Base-by-base conservation (phyloP, 2,113 vertebrate genomes). In the Vombatus ursinus region DNA sequence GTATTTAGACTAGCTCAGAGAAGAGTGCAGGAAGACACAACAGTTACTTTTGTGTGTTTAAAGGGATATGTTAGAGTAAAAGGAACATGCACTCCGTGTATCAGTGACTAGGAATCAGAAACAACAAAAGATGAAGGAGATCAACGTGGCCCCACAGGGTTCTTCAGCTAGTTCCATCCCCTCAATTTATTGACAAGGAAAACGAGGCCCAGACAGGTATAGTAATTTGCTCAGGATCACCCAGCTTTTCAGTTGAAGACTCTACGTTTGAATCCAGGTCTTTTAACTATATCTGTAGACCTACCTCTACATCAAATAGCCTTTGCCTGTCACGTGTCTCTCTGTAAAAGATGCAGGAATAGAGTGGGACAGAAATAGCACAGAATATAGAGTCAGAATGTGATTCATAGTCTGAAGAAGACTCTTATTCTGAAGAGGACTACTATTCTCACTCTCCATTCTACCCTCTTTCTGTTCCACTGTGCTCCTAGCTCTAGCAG, bases 71-170 rank as follows among this genome's bases (percentile, higher is more conserved):
- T 89, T 57, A 50, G 0, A 57, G 14, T 25, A 92, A 61, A 94
- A 91, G 52, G 90, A 94, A 94, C 77, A 90, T 49, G 48, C 93
- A 12, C 31, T 90, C 50, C 52, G 5, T 84, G 48, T 16, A 48
- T 24, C 31, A 90, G 50, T 9, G 91, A 93, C 8, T 2, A 28
- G 54, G 28, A 61, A 50, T 53, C 22, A 94, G 48, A 57, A 77
- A n/a, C 89, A 9, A 90, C 49, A 53, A 93, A 16, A 3, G 12
- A 94, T 19, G 57, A 90, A 96, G 77, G 92, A 93, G 95, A 90
- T 84, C 37, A 92, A 91, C 90, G n/a, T n/a, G 48, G 7, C 4
- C 89, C 48, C 90, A 50, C n/a, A 84, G 1, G 0, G 92, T 12
- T 44, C 19, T 84, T 44, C 6, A 84, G 16, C 19, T n/a, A n/a